Conservation (phyloP, 2,113 vertebrate genomes). For the Terrapene triunguis region DNA sequence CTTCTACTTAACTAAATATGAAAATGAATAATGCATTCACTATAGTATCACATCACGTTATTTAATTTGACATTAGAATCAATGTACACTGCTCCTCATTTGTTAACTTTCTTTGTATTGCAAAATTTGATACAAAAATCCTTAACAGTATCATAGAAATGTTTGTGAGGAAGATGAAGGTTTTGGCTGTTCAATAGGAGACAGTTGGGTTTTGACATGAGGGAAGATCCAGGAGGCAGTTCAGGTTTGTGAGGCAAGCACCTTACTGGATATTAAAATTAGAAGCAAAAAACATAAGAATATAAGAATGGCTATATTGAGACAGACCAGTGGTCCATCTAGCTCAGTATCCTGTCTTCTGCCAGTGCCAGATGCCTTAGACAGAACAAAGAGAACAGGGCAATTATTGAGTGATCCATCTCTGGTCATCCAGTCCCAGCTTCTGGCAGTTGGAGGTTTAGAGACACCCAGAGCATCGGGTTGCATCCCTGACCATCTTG, state of each 20-base stretch:
- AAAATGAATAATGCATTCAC: not conserved
- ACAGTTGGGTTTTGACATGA: not conserved
- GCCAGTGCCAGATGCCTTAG: too few relatives aligned
- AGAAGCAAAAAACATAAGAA: too few relatives aligned
- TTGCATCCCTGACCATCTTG: too few relatives aligned
- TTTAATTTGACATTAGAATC: not conserved
- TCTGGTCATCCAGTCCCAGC: too few relatives aligned
- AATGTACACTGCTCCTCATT: not conserved
- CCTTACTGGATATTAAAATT: not conserved
- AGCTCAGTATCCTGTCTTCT: too few relatives aligned
- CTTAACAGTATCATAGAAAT: not conserved
- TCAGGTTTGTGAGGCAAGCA: not conserved
- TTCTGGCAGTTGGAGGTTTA: too few relatives aligned
- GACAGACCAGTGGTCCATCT: too few relatives aligned
- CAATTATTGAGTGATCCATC: too few relatives aligned
- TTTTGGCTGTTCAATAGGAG: not conserved
- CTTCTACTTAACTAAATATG: not conserved
- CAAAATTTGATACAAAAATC: not conserved
- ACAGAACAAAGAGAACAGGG: too few relatives aligned
- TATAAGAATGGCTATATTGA: too few relatives aligned
- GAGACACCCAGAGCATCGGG: too few relatives aligned
- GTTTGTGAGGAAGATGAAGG: not conserved
- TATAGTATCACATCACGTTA: accelerated
- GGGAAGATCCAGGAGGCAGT: not conserved
- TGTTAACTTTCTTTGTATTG: not conserved